Percentiles rank a stretch among this genome's conserved stretches.
These are phyloP conservation scores for Henricia sp. DNA, from an alignment of 53 echinoderm and acorn worm species.

Conservation along the genomic window DNA sequence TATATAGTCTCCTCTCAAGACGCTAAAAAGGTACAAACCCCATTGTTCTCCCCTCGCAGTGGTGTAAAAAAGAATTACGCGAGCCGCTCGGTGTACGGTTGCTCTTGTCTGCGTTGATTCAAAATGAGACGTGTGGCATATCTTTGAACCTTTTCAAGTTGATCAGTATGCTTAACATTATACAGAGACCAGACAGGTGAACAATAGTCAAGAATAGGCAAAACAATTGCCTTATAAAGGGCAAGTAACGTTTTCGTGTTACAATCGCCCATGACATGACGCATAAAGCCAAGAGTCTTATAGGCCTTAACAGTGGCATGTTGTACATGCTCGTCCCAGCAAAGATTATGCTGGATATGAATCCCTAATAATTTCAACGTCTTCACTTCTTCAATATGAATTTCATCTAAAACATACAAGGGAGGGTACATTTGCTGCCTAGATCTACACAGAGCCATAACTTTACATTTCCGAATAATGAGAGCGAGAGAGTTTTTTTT, in stretches of 20 bases:
- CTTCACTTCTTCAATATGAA: neutral
- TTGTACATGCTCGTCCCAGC: slow-evolving; percentile 1
- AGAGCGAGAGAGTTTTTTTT: neutral
- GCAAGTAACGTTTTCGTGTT: neutral
- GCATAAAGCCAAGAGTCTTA: slow-evolving; percentile 14
- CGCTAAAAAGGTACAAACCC: too few species aligned
- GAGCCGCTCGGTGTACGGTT: neutral
- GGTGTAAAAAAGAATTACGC: too few species aligned
- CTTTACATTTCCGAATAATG: neutral
- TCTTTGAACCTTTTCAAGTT: slow-evolving; percentile 19
- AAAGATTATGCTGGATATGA: neutral
- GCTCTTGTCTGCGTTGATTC: slow-evolving; percentile 9
- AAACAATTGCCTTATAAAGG: neutral
- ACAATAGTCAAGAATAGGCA: slow-evolving; percentile 16
- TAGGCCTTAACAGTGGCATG: neutral
- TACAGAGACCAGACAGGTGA: neutral
- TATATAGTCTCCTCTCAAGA: too few species aligned
- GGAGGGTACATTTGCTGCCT: neutral
- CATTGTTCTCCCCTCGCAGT: too few species aligned
- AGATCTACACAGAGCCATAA: neutral
- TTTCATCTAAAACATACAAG: neutral
- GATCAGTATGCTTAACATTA: neutral
- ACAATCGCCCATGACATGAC: slow-evolving; percentile 18
- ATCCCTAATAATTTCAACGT: neutral
- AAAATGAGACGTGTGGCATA: slow-evolving; percentile 16